Evolutionary conservation across 2,888 invertebrate species (phyloP).

Genomic region (Noctua pronuba): DNA sequence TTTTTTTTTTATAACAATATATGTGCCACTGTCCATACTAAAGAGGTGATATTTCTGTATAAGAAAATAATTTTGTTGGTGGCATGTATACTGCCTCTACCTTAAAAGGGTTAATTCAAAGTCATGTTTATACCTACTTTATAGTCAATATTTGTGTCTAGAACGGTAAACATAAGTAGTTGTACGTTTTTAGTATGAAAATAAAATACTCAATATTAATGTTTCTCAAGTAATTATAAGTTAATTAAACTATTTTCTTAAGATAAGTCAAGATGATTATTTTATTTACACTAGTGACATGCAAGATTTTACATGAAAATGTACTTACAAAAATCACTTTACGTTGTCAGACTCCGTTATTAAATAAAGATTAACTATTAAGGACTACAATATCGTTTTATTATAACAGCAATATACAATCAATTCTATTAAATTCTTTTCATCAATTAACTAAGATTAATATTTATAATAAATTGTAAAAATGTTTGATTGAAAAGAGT

Average conservation of each 20-base stretch:
- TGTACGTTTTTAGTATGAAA: neutral
- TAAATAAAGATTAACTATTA: slow-evolving; percentile 13
- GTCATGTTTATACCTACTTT: neutral
- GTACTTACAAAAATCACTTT: neutral
- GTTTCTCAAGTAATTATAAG: neutral
- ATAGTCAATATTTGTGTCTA: no score
- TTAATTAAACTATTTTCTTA: neutral
- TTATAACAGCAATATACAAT: neutral
- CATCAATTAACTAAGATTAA: no score
- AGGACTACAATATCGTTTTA: slow-evolving; percentile 5
- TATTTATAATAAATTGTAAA: no score
- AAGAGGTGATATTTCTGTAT: no score
- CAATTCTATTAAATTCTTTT: no score
- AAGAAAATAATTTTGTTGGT: no score
- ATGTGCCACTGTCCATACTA: no score
- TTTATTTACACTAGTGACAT: neutral
- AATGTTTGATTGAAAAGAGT: no score
- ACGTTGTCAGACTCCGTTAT: neutral
- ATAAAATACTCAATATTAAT: neutral
- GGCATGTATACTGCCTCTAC: no score
- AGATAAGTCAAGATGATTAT: neutral
- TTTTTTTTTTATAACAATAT: no score
- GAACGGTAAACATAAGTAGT: neutral
- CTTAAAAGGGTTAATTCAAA: no score
- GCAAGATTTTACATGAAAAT: neutral